These are phyloP conservation scores for Clarias batrachus DNA, from an alignment of 2,113 vertebrate species.

Conservation along the genomic window DNA sequence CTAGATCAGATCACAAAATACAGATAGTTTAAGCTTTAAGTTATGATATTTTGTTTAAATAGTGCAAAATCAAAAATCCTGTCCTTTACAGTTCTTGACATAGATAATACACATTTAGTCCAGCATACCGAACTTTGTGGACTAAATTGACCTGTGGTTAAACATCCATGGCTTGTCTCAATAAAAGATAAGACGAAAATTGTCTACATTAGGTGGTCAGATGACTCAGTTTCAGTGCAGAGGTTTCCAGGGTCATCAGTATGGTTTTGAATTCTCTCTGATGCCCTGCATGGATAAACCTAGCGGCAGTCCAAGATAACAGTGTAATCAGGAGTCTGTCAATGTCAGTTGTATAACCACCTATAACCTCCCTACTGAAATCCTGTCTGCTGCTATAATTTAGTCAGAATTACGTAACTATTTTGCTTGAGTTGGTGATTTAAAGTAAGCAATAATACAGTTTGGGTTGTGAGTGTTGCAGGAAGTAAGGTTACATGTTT, in stretches of 20 bases:
- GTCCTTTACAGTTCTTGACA: background rate
- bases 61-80: background rate
- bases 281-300: constrained; percentile 47
- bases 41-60: too few relatives aligned
- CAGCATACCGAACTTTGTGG: background rate
- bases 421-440: background rate
- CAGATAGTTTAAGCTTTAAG: background rate
- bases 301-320: constrained; percentile 47
- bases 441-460: background rate
- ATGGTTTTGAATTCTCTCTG: constrained; percentile 41
- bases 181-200: background rate
- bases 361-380: constrained; percentile 4
- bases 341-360: background rate
- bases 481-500: background rate
- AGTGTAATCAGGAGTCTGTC: constrained; percentile 45
- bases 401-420: background rate
- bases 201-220: constrained; percentile 17
- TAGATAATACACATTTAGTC: background rate
- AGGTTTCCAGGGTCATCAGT: constrained; percentile 49
- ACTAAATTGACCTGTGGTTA: background rate
- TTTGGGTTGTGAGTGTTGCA: background rate
- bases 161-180: background rate
- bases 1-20: background rate
- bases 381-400: background rate
- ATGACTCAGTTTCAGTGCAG: constrained; percentile 30